phyloP scores from a whole-genome alignment of 2,888 invertebrate genomes.

The Catocala sponsa region DNA sequence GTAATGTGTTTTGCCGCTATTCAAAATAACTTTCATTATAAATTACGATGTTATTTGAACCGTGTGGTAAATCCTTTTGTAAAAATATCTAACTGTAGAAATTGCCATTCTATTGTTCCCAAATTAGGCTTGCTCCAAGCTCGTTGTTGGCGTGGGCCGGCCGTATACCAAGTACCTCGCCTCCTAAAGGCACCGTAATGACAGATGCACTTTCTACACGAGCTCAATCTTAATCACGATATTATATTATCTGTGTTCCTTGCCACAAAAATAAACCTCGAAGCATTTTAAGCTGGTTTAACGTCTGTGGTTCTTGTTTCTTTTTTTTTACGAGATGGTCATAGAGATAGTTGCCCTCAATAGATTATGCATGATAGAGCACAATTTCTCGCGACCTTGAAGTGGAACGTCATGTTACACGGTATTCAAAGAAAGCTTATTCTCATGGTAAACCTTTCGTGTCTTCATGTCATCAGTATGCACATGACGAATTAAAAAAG shows the following conservation, averaged over 20 bases:
- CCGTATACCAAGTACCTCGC: constrained; percentile 53
- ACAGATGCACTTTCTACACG: constrained; percentile 61
- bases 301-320: constrained; percentile 15
- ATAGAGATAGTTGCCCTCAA: constrained; percentile 19
- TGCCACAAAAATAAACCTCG: constrained; percentile 28
- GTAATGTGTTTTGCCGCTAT: no score
- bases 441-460: constrained; percentile 57
- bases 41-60: no score
- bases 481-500: constrained; percentile 54
- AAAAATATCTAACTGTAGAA: constrained; percentile 49
- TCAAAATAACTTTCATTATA: no score
- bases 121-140: constrained; percentile 61
- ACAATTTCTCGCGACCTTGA: constrained; percentile 51
- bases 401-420: constrained; percentile 44
- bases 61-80: constrained; percentile 8
- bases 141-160: constrained; percentile 56
- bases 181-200: constrained; percentile 51
- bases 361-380: constrained; percentile 33
- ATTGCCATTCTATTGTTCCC: constrained; percentile 58
- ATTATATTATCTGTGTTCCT: constrained; percentile 47
- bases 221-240: constrained; percentile 52
- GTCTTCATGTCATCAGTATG: constrained; percentile 59
- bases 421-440: constrained; percentile 41
- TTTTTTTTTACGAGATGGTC: constrained; percentile 22
- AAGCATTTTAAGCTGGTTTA: constrained; percentile 27